These are phyloP conservation scores for Kryptopterus vitreolus DNA, from an alignment of 2,797 vertebrate genomes.

Conservation along the genomic window DNA sequence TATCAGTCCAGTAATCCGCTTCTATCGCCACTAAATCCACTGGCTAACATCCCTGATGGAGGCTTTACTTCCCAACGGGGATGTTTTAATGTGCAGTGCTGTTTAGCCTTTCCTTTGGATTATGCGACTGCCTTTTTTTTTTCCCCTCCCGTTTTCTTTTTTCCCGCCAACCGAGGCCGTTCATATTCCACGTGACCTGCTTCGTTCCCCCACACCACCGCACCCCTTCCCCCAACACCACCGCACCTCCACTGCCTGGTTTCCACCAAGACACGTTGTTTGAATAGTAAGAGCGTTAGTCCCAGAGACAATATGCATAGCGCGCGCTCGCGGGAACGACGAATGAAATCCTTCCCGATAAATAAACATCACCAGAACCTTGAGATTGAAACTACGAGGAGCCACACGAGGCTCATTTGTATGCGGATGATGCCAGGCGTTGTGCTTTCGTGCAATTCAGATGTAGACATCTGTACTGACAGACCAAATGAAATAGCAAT, in stretches of 20 bases:
- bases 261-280: slow-evolving; percentile 36
- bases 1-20: slow-evolving; percentile 72
- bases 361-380: slow-evolving; percentile 32
- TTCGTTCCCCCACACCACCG: slow-evolving; percentile 25
- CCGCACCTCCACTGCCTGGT: slow-evolving; percentile 7
- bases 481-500: slow-evolving; percentile 28
- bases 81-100: slow-evolving; percentile 57
- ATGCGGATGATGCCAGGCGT: slow-evolving; percentile 28
- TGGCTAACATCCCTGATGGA: slow-evolving; percentile 64
- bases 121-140: slow-evolving; percentile 35
- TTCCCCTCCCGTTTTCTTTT: background rate
- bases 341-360: slow-evolving; percentile 29
- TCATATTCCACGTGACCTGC: slow-evolving; percentile 14
- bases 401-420: slow-evolving; percentile 25
- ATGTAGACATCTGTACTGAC: slow-evolving; percentile 37
- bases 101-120: slow-evolving; percentile 57
- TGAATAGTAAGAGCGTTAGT: slow-evolving; percentile 25
- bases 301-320: slow-evolving; percentile 18
- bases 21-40: slow-evolving; percentile 71
- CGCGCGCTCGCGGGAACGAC: background rate
- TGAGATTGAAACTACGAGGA: slow-evolving; percentile 24
- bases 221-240: no score
- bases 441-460: slow-evolving; percentile 28
- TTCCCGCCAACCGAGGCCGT: slow-evolving; percentile 22
- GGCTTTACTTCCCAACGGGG: slow-evolving; percentile 62